A percentile compares a stretch with the other conserved stretches of the same genome.
phyloP scores from a whole-genome alignment of 2,888 invertebrate genomes.

The Mesoligia furuncula region DNA sequence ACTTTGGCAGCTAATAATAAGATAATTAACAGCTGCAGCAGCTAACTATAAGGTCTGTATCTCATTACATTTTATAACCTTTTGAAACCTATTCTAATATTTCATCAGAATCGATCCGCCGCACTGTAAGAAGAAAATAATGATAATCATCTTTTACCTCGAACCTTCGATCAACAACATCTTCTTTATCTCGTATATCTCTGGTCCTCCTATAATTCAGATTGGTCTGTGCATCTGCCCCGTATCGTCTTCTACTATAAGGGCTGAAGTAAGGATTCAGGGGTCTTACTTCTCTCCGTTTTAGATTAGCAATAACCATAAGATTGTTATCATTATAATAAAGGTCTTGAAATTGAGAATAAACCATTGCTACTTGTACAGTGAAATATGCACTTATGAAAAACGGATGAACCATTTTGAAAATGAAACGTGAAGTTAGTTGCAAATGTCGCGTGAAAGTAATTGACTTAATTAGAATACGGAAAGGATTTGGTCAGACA shows the following conservation, averaged over 20 bases:
- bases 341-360: slow-evolving; percentile 50
- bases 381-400: slow-evolving; percentile 4
- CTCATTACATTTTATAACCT: slow-evolving; percentile 4
- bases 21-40: too few species aligned
- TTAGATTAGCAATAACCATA: slow-evolving; percentile 55
- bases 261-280: slow-evolving; percentile 47
- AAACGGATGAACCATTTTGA: slow-evolving; percentile 33
- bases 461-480: slow-evolving; percentile 17
- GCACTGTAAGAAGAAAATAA: slow-evolving; percentile 15
- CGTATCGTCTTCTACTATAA: slow-evolving; percentile 45
- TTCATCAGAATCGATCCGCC: background rate
- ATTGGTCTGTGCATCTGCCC: slow-evolving; percentile 30
- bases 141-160: slow-evolving; percentile 51
- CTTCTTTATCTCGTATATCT: slow-evolving; percentile 58
- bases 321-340: slow-evolving; percentile 52
- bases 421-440: slow-evolving; percentile 10
- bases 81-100: background rate
- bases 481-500: slow-evolving; percentile 33
- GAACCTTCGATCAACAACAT: slow-evolving; percentile 55
- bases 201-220: slow-evolving; percentile 63
- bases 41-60: background rate
- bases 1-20: background rate
- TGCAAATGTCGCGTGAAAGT: slow-evolving; percentile 11
- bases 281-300: slow-evolving; percentile 59
- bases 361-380: slow-evolving; percentile 4